A percentile compares a stretch with the other conserved stretches of the same genome.
phyloP scores from a whole-genome alignment of 2,888 invertebrate genomes.

The Pammene fasciana region DNA sequence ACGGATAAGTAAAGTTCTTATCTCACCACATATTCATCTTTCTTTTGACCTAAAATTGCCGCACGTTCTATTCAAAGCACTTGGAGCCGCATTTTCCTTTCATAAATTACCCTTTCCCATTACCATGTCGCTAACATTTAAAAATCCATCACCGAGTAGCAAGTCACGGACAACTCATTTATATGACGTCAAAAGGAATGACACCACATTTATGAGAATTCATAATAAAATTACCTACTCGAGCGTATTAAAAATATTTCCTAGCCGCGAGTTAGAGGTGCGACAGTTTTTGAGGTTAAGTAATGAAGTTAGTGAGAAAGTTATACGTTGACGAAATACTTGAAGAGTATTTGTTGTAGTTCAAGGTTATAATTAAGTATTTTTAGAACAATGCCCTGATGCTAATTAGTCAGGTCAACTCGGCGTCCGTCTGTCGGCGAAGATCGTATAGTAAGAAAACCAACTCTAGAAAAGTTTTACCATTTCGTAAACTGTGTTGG shows the following conservation, averaged over 20 bases:
- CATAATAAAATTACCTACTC: slow-evolving; percentile 70
- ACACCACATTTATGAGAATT: slow-evolving; percentile 73
- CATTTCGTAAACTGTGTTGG: too few relatives aligned
- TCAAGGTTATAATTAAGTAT: too few relatives aligned
- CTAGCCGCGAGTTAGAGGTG: not conserved
- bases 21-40: slow-evolving; percentile 36
- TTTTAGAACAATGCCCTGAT: too few relatives aligned
- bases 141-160: slow-evolving; percentile 75
- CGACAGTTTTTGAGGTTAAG: not conserved
- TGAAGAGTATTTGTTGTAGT: too few relatives aligned
- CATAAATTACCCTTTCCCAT: slow-evolving; percentile 69
- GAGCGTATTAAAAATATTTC: slow-evolving; percentile 58
- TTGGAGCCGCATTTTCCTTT: slow-evolving; percentile 47
- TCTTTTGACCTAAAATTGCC: slow-evolving; percentile 33
- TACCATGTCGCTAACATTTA: slow-evolving; percentile 73
- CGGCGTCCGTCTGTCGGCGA: too few relatives aligned
- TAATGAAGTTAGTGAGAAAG: not conserved
- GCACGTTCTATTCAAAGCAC: slow-evolving; percentile 37
- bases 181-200: slow-evolving; percentile 70
- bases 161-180: slow-evolving; percentile 77
- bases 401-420: too few relatives aligned
- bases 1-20: slow-evolving; percentile 32
- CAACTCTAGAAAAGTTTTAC: too few relatives aligned
- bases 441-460: too few relatives aligned
- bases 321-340: not conserved